phyloP scores from a whole-genome alignment of 2,797 vertebrate species.

The Danio choprae region DNA sequence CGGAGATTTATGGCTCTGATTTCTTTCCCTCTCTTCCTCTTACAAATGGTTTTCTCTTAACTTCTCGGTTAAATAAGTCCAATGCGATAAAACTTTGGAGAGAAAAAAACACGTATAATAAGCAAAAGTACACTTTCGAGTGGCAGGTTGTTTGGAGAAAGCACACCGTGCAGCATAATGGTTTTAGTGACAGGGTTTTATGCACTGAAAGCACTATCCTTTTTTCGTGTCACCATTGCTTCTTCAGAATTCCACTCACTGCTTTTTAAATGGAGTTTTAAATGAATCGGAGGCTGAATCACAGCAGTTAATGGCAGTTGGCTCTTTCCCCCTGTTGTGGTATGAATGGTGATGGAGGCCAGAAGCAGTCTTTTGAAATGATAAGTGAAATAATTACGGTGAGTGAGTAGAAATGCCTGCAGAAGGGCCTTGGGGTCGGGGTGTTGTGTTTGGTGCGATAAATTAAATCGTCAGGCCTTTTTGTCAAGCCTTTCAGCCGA shows the following conservation, averaged over 20 bases:
- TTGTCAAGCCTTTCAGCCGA: constrained; percentile 41
- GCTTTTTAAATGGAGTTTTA: constrained; percentile 43
- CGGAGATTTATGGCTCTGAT: background rate
- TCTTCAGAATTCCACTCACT: constrained; percentile 26
- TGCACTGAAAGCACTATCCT: background rate
- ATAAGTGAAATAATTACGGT: constrained; percentile 52
- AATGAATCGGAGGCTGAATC: constrained; percentile 35
- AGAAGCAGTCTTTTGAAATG: constrained; percentile 35
- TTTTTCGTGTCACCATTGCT: background rate
- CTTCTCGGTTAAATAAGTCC: background rate
- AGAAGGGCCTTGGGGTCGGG: background rate
- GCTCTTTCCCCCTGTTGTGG: constrained; percentile 19
- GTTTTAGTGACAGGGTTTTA: background rate
- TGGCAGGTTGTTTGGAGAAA: background rate
- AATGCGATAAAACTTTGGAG: background rate
- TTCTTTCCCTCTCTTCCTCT: background rate
- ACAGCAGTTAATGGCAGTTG: constrained; percentile 39
- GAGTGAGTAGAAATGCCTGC: constrained; percentile 36
- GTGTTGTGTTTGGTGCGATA: constrained; percentile 28
- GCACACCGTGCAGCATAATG: background rate
- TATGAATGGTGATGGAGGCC: constrained; percentile 28
- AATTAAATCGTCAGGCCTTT: constrained; percentile 48
- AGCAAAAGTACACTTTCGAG: background rate
- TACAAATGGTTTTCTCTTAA: background rate
- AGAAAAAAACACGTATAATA: background rate